Base-by-base conservation (phyloP, 2,113 vertebrate species). In the Columba janthina region DNA sequence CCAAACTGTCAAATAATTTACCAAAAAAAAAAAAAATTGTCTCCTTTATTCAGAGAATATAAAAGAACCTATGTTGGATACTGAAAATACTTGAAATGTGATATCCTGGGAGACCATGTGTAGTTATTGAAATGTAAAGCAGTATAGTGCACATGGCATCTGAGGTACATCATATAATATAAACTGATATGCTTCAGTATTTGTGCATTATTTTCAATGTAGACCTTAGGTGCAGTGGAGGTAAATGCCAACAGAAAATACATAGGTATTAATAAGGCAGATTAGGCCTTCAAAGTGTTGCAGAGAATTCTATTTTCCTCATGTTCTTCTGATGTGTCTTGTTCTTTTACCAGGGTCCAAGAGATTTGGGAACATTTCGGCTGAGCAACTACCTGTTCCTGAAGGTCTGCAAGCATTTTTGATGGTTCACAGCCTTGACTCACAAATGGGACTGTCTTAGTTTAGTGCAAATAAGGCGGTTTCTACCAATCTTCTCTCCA, bases 271-370 rank as follows among this genome's bases (percentile, higher is more conserved):
- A 50, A 25, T 48, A 60, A 74, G 20, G 15, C 17, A 64, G 17
- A 60, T 3, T 48, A 69, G 18, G 6, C 38, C 53, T 85, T 28
- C 14, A 51, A 58, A 82, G 8, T 38, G 29, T 20, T 48, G 38
- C 20, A 74, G 15, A 56, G 6, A 34, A 21, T 67, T 81, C 73
- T 1, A 19, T 80, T 88, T 82, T 57, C 69, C 36, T 80, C 15
- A 11, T 58, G 12, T 8, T 60, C 2, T 0, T 24, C 38, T 60
- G 7, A 2, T 2, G 1, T 21, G 19, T 70, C 14, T 9, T 78
- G 26, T 72, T 58, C 38, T 79, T 85, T 80, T 60, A 38, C 25
- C 13, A 57, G 10, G 14, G 17, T 76, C 54, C 14, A 50, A 56
- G 4, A 79, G 26, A 36, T 28, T 19, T 54, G 31, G 11, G 17